Percentiles rank a stretch among this genome's conserved stretches.
These are phyloP conservation scores for Muschampia plurimacula DNA, from an alignment of 2,888 invertebrate genomes.

Conservation along the genomic window DNA sequence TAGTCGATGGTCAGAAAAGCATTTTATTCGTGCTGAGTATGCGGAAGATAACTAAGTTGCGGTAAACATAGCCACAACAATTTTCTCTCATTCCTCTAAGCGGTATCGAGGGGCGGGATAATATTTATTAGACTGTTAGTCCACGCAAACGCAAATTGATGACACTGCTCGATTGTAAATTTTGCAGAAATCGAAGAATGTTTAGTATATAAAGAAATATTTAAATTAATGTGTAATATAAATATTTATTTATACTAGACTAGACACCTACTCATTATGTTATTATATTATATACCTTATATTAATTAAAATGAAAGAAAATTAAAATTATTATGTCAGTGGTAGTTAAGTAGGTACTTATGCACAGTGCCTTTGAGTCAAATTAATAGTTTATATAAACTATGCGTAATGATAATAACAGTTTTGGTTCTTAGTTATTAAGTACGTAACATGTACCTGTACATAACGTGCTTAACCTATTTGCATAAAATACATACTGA, in stretches of 20 bases:
- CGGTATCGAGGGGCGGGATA: constrained; percentile 25
- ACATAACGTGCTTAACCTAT: constrained; percentile 5
- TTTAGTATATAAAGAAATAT: too few relatives aligned
- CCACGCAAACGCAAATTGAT: constrained; percentile 10
- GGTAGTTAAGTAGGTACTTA: too few relatives aligned
- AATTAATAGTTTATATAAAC: background rate
- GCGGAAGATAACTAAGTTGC: constrained; percentile 34
- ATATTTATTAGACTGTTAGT: constrained; percentile 31
- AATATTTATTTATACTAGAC: too few relatives aligned
- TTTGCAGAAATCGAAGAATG: background rate
- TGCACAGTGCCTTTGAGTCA: too few relatives aligned
- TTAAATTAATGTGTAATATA: too few relatives aligned
- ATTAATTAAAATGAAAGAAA: too few relatives aligned
- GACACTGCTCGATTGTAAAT: background rate
- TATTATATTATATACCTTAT: too few relatives aligned
- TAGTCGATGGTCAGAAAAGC: constrained; percentile 16
- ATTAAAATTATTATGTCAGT: too few relatives aligned
- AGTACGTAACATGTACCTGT: background rate
- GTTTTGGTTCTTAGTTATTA: background rate
- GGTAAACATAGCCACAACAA: constrained; percentile 34
- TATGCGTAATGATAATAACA: constrained; percentile 4
- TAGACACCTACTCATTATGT: too few relatives aligned
- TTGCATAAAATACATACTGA: constrained; percentile 3
- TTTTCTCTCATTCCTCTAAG: constrained; percentile 38
- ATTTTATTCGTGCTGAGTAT: constrained; percentile 31